These are phyloP conservation scores for Piscicola geometra DNA, from an alignment of 2,888 invertebrate species.

Conservation along the genomic window DNA sequence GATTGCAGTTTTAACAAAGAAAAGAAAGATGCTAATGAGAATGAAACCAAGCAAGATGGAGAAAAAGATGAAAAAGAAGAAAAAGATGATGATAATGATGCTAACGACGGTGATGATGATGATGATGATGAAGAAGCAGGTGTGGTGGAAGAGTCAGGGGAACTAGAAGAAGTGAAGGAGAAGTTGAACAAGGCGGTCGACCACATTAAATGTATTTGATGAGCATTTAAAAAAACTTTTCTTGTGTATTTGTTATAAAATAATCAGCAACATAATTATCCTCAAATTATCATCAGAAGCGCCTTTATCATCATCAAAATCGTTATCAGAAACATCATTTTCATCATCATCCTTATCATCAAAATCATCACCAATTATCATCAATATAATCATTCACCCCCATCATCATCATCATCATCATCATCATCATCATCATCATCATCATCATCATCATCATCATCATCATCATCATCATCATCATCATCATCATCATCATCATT, in stretches of 20 bases:
- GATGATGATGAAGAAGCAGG: background rate
- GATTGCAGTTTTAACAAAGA: background rate
- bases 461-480: constrained; percentile 21
- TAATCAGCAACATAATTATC: no score
- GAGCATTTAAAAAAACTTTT: background rate
- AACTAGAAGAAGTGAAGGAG: constrained; percentile 5
- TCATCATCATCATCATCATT: constrained; percentile 20
- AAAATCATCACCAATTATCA: background rate
- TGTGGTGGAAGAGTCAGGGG: background rate
- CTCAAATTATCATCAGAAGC: background rate
- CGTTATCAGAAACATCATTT: background rate
- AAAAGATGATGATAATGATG: no score
- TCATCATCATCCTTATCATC: background rate
- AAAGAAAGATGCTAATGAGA: no score
- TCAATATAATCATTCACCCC: background rate
- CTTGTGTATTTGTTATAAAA: background rate
- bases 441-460: constrained; percentile 21
- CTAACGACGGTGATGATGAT: background rate
- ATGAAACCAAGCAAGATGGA: background rate
- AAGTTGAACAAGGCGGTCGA: constrained; percentile 15
- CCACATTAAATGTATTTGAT: background rate
- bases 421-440: background rate
- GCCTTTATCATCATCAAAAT: background rate
- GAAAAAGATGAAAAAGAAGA: background rate
- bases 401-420: constrained; percentile 26